phyloP scores from a whole-genome alignment of 1,140 invertebrate species.

The Drepana arcuata region DNA sequence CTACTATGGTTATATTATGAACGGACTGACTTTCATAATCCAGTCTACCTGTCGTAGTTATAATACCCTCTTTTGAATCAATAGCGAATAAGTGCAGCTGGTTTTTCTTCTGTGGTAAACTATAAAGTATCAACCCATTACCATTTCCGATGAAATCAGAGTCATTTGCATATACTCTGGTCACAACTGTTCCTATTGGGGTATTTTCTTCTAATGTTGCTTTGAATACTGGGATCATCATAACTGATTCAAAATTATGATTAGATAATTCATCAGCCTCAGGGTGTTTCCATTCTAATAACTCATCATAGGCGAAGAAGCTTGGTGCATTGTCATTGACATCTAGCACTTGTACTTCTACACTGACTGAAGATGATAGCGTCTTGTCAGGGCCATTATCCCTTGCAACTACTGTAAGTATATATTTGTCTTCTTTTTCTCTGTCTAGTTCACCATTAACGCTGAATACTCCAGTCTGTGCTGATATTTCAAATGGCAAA shows the following conservation, averaged over 20 bases:
- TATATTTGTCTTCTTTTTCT: conserved; percentile 80
- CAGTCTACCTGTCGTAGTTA: conserved; percentile 81
- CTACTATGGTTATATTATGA: conserved; percentile 85
- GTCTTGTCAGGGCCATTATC: conserved; percentile 77
- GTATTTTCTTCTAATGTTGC: conserved; percentile 79
- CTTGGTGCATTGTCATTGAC: conserved; percentile 84
- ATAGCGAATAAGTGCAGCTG: conserved; percentile 80
- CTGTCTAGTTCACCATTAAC: conserved; percentile 85
- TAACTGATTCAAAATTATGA: conserved; percentile 70
- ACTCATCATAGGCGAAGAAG: conserved; percentile 81
- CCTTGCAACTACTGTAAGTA: conserved; percentile 81
- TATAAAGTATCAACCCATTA: conserved; percentile 84
- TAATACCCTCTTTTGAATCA: conserved; percentile 84
- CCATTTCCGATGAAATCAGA: conserved; percentile 87
- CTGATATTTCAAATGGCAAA: conserved; percentile 82
- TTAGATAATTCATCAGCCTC: conserved; percentile 63
- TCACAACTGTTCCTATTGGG: conserved; percentile 78
- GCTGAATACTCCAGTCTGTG: conserved; percentile 81
- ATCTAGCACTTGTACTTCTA: conserved; percentile 86
- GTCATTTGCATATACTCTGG: conserved; percentile 86
- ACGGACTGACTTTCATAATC: conserved; percentile 79
- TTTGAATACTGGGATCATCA: conserved; percentile 79
- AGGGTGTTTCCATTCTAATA: conserved; percentile 61
- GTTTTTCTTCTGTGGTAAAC: conserved; percentile 76
- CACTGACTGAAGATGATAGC: conserved; percentile 80